These are phyloP conservation scores for Procambarus clarkii DNA, from an alignment of 1,140 invertebrate species.

Conservation along the genomic window DNA sequence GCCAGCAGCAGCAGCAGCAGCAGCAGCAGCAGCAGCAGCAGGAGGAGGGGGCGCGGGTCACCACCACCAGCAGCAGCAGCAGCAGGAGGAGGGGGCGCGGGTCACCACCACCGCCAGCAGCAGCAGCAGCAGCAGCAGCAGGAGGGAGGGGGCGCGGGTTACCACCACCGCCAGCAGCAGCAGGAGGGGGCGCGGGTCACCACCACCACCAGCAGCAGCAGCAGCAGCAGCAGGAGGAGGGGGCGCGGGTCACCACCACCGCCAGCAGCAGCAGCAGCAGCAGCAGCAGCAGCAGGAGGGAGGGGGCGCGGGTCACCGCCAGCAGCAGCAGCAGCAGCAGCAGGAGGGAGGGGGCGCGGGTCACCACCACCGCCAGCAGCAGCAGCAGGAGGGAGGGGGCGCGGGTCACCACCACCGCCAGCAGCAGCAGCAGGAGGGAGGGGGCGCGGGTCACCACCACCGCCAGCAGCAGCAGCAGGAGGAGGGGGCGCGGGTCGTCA, in stretches of 20 bases:
- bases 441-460: neutral
- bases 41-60: neutral
- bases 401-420: too few relatives aligned
- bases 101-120: conserved; percentile 9
- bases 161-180: conserved; percentile 2
- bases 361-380: neutral
- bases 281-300: neutral
- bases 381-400: neutral
- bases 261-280: neutral
- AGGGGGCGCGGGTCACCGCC: conserved; percentile 1
- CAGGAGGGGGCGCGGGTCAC: neutral
- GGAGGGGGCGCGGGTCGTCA: too few relatives aligned
- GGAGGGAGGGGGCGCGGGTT: neutral
- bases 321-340: too few relatives aligned
- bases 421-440: conserved; percentile 10
- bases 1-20: neutral
- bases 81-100: neutral
- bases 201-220: neutral
- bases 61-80: neutral
- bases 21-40: neutral
- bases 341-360: neutral
- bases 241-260: neutral
- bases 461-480: neutral
- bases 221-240: neutral
- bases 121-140: neutral